phyloP scores from a whole-genome alignment of 64 coral and sea anemone species.

The Actinia tenebrosa region DNA sequence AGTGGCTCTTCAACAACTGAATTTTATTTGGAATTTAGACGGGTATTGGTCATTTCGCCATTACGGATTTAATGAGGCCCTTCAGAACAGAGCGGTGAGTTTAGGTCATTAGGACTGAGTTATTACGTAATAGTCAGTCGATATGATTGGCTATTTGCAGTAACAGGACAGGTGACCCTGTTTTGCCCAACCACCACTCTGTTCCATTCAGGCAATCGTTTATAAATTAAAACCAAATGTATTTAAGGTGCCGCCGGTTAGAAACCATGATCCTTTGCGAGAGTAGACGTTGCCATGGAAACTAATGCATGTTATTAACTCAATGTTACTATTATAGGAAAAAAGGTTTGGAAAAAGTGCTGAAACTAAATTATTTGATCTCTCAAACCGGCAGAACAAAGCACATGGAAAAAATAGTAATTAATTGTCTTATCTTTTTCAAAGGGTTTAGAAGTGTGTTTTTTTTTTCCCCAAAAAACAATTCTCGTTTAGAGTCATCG shows the following conservation, averaged over 20 bases:
- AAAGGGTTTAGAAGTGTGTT: no score
- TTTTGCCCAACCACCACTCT: not conserved
- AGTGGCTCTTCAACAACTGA: no score
- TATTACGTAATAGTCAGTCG: no score
- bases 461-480: no score
- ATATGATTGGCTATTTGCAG: no score
- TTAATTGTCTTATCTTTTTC: no score
- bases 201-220: not conserved
- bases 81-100: not conserved
- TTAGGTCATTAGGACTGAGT: not conserved
- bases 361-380: no score
- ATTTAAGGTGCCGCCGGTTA: not conserved
- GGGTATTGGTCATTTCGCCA: not conserved
- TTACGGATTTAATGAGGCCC: not conserved
- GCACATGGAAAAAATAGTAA: no score
- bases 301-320: not conserved
- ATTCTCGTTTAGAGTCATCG: not conserved
- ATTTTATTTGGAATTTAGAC: no score
- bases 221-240: not conserved
- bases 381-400: no score
- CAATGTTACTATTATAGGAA: not conserved
- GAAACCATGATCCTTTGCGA: conserved; percentile 5
- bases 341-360: not conserved
- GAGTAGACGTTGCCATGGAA: not conserved
- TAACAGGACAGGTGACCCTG: not conserved